Evolutionary conservation across 53 echinoderm and acorn worm genomes (phyloP).

Genomic region (Holothuria leucospilota): DNA sequence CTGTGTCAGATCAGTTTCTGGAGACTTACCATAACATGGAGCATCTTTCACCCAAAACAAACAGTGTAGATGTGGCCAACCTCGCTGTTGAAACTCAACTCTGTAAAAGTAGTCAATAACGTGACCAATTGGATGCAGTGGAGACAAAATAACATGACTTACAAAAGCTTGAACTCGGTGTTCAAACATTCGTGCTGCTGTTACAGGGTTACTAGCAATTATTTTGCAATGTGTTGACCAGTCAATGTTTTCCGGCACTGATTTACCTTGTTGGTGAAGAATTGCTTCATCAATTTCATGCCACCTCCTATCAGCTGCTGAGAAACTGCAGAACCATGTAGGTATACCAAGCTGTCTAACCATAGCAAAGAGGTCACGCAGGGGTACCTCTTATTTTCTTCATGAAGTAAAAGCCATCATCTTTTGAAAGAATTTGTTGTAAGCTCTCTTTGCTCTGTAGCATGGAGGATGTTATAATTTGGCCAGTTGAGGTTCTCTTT

Average conservation of each 20-base stretch:
- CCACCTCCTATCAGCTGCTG: conserved; percentile 70
- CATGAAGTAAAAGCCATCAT: conserved; percentile 61
- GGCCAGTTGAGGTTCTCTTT: conserved; percentile 34
- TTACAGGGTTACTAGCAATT: conserved; percentile 73
- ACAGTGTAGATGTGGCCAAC: conserved; percentile 64
- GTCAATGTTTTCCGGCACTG: conserved; percentile 50
- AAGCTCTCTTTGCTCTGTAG: conserved; percentile 58
- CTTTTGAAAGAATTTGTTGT: conserved; percentile 53
- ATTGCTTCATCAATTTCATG: conserved; percentile 57
- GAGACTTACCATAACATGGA: not conserved
- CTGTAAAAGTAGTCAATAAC: conserved; percentile 53
- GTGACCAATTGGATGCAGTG: conserved; percentile 29
- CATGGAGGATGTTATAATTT: conserved; percentile 53
- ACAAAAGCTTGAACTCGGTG: conserved; percentile 25
- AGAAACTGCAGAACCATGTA: conserved; percentile 66
- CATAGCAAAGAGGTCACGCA: conserved; percentile 70
- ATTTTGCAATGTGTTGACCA: conserved; percentile 69
- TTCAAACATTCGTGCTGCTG: conserved; percentile 60
- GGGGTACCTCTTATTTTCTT: conserved; percentile 73
- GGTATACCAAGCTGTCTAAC: conserved; percentile 37
- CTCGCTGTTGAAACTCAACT: conserved; percentile 74
- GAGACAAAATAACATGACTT: conserved; percentile 4
- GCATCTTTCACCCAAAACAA: conserved; percentile 74
- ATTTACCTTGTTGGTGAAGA: conserved; percentile 57
- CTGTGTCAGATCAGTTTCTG: not conserved